phyloP scores from a whole-genome alignment of 2,888 invertebrate genomes.

The Temnothorax ravouxi region DNA sequence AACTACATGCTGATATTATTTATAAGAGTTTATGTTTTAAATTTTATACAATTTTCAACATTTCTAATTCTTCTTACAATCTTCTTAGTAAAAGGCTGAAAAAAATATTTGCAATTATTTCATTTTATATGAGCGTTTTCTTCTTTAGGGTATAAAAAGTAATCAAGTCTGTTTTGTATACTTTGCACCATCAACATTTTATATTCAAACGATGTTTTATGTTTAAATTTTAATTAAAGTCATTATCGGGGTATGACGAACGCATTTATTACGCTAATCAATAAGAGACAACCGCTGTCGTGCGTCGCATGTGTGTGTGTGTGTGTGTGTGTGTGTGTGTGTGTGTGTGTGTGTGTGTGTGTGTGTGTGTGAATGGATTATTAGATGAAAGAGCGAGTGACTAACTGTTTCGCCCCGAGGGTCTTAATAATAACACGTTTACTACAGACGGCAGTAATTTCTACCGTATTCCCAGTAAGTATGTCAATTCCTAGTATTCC shows the following conservation, averaged over 20 bases:
- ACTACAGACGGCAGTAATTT: slow-evolving; percentile 16
- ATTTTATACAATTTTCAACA: too few relatives aligned
- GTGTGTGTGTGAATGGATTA: slow-evolving; percentile 68
- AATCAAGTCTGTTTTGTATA: background rate
- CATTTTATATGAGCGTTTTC: background rate
- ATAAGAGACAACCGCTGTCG: background rate
- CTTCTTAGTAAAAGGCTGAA: background rate
- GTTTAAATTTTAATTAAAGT: background rate
- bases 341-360: too few relatives aligned
- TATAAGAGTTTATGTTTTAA: too few relatives aligned
- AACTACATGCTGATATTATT: too few relatives aligned
- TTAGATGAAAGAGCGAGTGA: slow-evolving; percentile 58
- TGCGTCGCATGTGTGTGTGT: too few relatives aligned
- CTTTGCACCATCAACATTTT: background rate
- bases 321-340: too few relatives aligned
- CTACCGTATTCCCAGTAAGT: slow-evolving; percentile 56
- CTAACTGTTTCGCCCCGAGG: slow-evolving; percentile 55
- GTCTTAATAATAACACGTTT: slow-evolving; percentile 61
- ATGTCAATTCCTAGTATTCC: slow-evolving; percentile 35
- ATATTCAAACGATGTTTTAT: background rate
- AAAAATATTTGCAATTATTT: background rate
- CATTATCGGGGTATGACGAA: background rate
- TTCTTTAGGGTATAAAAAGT: background rate
- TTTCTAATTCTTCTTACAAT: too few relatives aligned
- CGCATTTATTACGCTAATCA: slow-evolving; percentile 4